Conservation (phyloP, 2,113 vertebrate species). For the Garra rufa region DNA sequence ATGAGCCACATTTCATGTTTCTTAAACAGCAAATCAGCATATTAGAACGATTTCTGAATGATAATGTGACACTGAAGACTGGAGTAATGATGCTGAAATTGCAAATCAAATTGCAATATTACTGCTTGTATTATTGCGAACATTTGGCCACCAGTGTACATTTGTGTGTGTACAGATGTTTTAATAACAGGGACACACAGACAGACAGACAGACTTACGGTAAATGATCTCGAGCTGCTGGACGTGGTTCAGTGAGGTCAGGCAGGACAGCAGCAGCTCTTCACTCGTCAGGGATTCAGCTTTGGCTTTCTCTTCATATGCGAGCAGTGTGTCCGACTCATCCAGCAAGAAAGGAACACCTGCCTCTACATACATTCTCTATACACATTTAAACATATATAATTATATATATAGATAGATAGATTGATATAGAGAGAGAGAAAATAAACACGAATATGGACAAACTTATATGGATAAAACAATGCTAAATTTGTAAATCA, state of each 20-base stretch:
- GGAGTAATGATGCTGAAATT: no score
- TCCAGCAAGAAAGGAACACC: constrained; percentile 91
- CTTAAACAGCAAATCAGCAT: no score
- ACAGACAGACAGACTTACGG: constrained; percentile 74
- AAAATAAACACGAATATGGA: no score
- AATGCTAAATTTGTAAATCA: not conserved
- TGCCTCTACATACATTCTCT: constrained; percentile 88
- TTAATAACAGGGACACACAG: not conserved
- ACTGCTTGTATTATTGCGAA: no score
- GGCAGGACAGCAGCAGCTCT: constrained; percentile 88
- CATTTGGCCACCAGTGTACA: no score
- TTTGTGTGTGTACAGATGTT: not conserved
- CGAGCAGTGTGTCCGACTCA: constrained; percentile 88
- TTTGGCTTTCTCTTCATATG: constrained; percentile 91
- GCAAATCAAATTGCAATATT: no score
- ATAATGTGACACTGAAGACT: no score
- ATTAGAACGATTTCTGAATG: no score
- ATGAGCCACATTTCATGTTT: no score
- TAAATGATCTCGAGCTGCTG: constrained; percentile 96
- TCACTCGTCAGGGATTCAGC: constrained; percentile 75
- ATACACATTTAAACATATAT: not conserved
- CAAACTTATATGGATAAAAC: not conserved
- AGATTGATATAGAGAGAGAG: no score
- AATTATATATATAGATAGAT: not conserved
- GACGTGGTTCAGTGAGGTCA: constrained; percentile 85